Base-by-base conservation (phyloP, 2,888 invertebrate species). In the Andricus quercusramuli region DNA sequence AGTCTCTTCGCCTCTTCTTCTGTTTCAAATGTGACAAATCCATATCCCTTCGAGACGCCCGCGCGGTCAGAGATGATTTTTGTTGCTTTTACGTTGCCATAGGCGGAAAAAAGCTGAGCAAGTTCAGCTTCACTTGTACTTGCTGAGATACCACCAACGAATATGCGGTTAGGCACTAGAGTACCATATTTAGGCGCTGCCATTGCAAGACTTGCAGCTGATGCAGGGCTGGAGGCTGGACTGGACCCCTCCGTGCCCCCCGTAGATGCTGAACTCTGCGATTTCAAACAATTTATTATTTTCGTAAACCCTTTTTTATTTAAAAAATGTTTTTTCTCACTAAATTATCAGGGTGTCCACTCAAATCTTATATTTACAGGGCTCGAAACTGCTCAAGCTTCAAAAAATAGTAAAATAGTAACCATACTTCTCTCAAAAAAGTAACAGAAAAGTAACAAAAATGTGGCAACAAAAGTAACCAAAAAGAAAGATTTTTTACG, bases 11-110 rank as follows among this genome's bases (percentile, higher is more conserved):
- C 97, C 93, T 97, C 97, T 89, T 97, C 97, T 93, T 97, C 97
- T 78, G 96, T 96, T 93, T 97, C 97, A 92, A 97, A 97, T 0
- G 97, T 97, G 79, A 97, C 96, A 93, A 97, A 97, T 5, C 97
- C 97, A 91, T 98, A 98, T 85, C 98, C 98, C 93, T 98, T 98
- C 84, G 98, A 98, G 29, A 98, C 97, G 5, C 99, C 99, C 84
- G 98, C 98, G 88, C 98, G 94, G 93, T 99, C 98, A 88, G 97
- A 96, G 85, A 99, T 99, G 86, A 99, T 98, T 94, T 99, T 98
- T 78, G 98, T 98, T 70, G 97, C 97, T 87, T 96, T 98, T 59
- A 97, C 97, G 78, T 97, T 96, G 78, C 98, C 98, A 90, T 97
- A 97, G 77, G 96, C 95, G 83, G 98, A 97, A 93, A 99, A 99